These are phyloP conservation scores for Lymantria monacha DNA, from an alignment of 2,888 invertebrate species.

Conservation along the genomic window DNA sequence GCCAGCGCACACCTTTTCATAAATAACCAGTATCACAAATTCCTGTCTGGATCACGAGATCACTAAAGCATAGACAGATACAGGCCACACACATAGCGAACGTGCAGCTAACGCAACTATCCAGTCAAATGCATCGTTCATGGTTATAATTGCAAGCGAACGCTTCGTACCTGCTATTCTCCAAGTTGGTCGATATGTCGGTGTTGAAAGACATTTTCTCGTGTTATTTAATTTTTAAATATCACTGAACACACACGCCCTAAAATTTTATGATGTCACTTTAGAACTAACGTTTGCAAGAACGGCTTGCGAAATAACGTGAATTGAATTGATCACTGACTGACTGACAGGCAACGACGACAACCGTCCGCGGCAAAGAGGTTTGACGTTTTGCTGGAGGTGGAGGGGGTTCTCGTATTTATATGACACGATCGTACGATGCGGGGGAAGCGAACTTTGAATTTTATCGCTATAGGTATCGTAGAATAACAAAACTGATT, in stretches of 20 bases:
- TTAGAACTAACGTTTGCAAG: conserved; percentile 59
- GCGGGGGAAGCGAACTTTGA: conserved; percentile 66
- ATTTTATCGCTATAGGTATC: conserved; percentile 52
- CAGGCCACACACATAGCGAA: conserved; percentile 37
- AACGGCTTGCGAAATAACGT: conserved; percentile 64
- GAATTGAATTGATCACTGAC: conserved; percentile 41
- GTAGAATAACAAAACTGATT: conserved; percentile 40
- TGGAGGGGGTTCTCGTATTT: conserved; percentile 71
- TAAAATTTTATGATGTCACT: conserved; percentile 60
- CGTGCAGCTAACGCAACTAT: conserved; percentile 29
- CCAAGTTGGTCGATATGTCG: conserved; percentile 75
- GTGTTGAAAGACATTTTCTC: conserved; percentile 79
- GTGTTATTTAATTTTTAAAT: conserved; percentile 76
- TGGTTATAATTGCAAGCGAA: conserved; percentile 36
- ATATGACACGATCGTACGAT: conserved; percentile 78
- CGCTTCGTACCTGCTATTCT: conserved; percentile 78
- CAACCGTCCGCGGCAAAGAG: conserved; percentile 54
- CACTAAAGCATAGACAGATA: conserved; percentile 32
- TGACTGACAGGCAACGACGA: conserved; percentile 42
- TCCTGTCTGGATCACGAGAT: conserved; percentile 35
- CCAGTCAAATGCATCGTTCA: conserved; percentile 32
- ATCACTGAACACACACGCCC: conserved; percentile 79
- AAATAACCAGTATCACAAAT: conserved; percentile 14
- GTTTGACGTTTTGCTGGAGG: conserved; percentile 72
- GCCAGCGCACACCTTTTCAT: conserved; percentile 21